Conservation (phyloP, 2,113 vertebrate genomes). For the Axis porcinus region DNA sequence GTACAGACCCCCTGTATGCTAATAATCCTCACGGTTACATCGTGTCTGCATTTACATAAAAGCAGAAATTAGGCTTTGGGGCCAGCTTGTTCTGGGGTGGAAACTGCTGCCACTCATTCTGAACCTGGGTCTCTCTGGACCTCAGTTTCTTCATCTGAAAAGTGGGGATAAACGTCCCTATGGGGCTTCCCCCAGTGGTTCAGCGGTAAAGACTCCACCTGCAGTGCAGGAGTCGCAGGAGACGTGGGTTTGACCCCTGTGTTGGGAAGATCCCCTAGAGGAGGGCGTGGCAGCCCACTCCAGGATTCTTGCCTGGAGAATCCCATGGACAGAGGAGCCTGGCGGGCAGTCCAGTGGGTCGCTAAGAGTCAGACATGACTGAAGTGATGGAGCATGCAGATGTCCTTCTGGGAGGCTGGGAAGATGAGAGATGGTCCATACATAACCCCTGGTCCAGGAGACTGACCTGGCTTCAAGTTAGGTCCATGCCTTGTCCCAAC, state of each 20-base stretch:
- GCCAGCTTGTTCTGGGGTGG: not conserved
- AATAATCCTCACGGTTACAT: too few relatives aligned
- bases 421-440: not conserved
- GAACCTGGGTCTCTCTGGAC: not conserved
- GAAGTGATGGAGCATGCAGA: not conserved
- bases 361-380: fast-evolving
- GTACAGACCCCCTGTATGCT: fast-evolving
- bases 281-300: not conserved
- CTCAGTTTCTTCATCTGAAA: not conserved
- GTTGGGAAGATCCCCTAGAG: fast-evolving
- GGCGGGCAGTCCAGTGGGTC: not conserved
- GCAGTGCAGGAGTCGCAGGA: not conserved
- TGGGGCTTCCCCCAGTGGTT: not conserved
- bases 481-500: fast-evolving
- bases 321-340: not conserved
- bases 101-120: not conserved
- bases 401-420: not conserved
- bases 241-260: fast-evolving
- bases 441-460: fast-evolving
- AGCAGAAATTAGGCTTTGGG: not conserved
- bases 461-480: not conserved
- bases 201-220: not conserved
- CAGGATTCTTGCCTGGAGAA: not conserved
- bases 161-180: not conserved
- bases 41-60: not conserved